Conservation (phyloP, 2,888 invertebrate species). For the Serrognathus titanus region DNA sequence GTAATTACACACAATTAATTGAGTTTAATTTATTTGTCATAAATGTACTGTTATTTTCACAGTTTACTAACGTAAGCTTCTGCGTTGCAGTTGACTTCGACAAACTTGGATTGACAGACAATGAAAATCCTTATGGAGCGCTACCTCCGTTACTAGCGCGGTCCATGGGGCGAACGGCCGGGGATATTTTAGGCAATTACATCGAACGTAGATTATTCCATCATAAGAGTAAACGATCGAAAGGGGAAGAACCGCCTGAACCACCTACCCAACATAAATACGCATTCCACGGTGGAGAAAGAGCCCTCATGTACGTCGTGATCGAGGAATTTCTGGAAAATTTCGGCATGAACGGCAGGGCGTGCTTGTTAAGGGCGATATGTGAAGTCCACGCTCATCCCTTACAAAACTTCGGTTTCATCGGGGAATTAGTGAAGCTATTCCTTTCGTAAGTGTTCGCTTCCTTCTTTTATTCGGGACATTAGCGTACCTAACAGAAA, state of each 20-base stretch:
- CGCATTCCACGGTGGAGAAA: slow-evolving; percentile 77
- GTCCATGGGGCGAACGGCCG: slow-evolving; percentile 72
- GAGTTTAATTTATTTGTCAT: background rate
- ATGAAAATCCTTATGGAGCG: slow-evolving; percentile 81
- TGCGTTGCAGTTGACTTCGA: slow-evolving; percentile 76
- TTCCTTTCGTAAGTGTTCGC: slow-evolving; percentile 71
- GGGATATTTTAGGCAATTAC: slow-evolving; percentile 68
- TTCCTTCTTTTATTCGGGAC: no score
- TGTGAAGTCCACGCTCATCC: slow-evolving; percentile 83
- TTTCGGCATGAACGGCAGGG: slow-evolving; percentile 78
- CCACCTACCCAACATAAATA: slow-evolving; percentile 47
- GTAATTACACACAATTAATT: no score
- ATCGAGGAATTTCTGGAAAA: slow-evolving; percentile 77
- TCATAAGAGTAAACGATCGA: slow-evolving; percentile 45
- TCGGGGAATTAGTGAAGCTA: slow-evolving; percentile 78
- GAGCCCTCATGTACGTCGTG: slow-evolving; percentile 73
- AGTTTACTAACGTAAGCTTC: background rate
- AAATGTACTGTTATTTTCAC: background rate
- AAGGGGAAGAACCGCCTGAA: slow-evolving; percentile 39
- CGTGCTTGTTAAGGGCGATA: slow-evolving; percentile 77
- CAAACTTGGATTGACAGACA: slow-evolving; percentile 81
- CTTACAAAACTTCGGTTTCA: slow-evolving; percentile 70
- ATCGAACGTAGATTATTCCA: slow-evolving; percentile 67
- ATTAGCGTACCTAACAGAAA: no score
- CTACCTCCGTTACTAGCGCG: slow-evolving; percentile 73